phyloP scores from a whole-genome alignment of 1,140 invertebrate species.

The Danaus melanippus region DNA sequence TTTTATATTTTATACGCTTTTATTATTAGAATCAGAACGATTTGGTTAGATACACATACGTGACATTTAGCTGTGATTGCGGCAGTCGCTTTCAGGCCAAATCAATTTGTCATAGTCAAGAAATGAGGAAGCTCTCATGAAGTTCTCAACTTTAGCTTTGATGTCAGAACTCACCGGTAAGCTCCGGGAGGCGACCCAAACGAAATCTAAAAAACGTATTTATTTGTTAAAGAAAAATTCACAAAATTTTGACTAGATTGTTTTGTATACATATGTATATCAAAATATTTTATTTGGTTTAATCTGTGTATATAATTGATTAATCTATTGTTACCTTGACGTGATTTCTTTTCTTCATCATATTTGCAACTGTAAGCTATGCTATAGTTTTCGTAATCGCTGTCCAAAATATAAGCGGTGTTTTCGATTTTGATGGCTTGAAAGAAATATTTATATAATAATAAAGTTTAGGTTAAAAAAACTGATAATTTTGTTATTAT shows the following conservation, averaged over 20 bases:
- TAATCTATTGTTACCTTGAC: constrained; percentile 23
- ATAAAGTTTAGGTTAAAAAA: not conserved
- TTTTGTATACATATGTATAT: too few species aligned
- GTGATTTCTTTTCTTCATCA: constrained; percentile 26
- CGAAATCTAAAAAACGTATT: constrained; percentile 29
- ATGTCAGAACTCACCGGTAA: constrained; percentile 34
- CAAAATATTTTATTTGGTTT: too few species aligned
- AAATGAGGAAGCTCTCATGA: constrained; percentile 34
- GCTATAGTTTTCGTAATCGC: constrained; percentile 41
- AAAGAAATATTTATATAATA: constrained; percentile 13
- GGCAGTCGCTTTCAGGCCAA: constrained; percentile 35
- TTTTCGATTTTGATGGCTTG: constrained; percentile 39
- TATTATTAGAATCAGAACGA: too few species aligned
- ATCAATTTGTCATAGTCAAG: constrained; percentile 39
- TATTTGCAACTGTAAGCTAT: constrained; percentile 49
- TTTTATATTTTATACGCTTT: too few species aligned
- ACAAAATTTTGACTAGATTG: too few species aligned
- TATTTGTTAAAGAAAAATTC: too few species aligned
- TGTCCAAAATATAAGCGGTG: constrained; percentile 36
- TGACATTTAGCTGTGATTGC: too few species aligned
- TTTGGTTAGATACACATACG: too few species aligned
- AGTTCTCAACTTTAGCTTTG: constrained; percentile 40
- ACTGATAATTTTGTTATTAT: too few species aligned
- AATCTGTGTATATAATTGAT: too few species aligned
- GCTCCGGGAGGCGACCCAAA: constrained; percentile 41